Evolutionary conservation across 1,140 invertebrate species (phyloP), one percentile per base, ranked within the genome.

Genomic region (Hylyphantes graminicola): DNA sequence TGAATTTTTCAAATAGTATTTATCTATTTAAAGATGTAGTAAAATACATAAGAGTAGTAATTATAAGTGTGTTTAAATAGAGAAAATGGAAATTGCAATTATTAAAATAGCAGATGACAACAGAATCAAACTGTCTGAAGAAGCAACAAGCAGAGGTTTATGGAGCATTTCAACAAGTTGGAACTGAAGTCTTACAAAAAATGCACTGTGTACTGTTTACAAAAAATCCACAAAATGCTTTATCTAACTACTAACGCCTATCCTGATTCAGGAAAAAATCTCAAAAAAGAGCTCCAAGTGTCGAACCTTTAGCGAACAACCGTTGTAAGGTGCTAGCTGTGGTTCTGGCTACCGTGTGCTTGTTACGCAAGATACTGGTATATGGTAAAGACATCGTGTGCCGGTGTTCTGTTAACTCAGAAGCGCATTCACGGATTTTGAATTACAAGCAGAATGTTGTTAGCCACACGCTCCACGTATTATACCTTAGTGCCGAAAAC

Each of bases 161-260:
- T 35, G 35, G 35, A 35, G 35, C 35, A 35, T 35, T 35, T 35
- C 35, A 35, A 35, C 35, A 35, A 35, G 35, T 35, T 35, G 35
- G 35, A 35, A 35, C 35, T 35, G 35, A 35, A 35, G 35, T 35
- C 35, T 35, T 35, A 35, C 35, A 35, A 35, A 35, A 35, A 35
- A 35, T 35, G 35, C 35, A 35, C 35, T 2, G 35, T 35, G 1
- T 35, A 5, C 35, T 35, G 35, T 35, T 35, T 35, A 35, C 35
- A 35, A 35, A 35, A 35, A 35, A 35, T 35, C 35, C 35, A 35
- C 35, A 35, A 35, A 35, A 35, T 35, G 35, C 1, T 35, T 35
- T 35, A 35, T 35, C n/a, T 59, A 59, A 13, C n/a, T 59, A 13
- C 68, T 70, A 70, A 78, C 76, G 76, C 76, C 76, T 78, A 78